phyloP scores from a whole-genome alignment of 2,888 invertebrate genomes.

The Sialis fuliginosa region DNA sequence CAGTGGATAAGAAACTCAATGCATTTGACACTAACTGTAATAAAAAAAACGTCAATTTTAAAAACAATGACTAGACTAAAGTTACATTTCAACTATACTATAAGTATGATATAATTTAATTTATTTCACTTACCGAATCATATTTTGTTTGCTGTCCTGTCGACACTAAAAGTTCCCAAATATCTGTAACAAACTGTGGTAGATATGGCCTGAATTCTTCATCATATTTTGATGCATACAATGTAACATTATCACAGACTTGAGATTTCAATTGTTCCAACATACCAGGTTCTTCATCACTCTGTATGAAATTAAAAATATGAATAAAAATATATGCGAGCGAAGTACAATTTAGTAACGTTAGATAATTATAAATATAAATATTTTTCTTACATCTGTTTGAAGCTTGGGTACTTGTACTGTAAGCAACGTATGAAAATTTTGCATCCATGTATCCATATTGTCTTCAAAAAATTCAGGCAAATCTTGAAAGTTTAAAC shows the following conservation, averaged over 20 bases:
- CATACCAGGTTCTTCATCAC: conserved; percentile 72
- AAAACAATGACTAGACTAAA: background rate
- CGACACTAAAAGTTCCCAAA: conserved; percentile 79
- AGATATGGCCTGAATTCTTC: conserved; percentile 89
- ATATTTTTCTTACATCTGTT: conserved; percentile 31
- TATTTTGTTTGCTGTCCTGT: conserved; percentile 77
- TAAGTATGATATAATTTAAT: background rate
- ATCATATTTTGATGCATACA: conserved; percentile 96
- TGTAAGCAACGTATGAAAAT: conserved; percentile 67
- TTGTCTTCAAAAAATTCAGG: conserved; percentile 99
- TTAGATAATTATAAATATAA: no score
- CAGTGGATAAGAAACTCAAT: conserved; percentile 83
- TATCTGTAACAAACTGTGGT: conserved; percentile 80
- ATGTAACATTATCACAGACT: conserved; percentile 84
- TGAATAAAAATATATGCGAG: no score
- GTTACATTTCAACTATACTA: background rate
- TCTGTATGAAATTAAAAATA: conserved; percentile 24
- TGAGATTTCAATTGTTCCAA: conserved; percentile 86
- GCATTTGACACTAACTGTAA: conserved; percentile 87
- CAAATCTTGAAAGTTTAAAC: conserved; percentile 91
- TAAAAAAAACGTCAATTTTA: conserved; percentile 8
- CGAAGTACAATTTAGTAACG: no score
- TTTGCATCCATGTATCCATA: conserved; percentile 87
- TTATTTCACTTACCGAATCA: conserved; percentile 50
- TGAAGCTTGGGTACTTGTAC: conserved; percentile 59